These are phyloP conservation scores for Diplolepis rosae DNA, from an alignment of 2,888 invertebrate genomes.

Conservation along the genomic window DNA sequence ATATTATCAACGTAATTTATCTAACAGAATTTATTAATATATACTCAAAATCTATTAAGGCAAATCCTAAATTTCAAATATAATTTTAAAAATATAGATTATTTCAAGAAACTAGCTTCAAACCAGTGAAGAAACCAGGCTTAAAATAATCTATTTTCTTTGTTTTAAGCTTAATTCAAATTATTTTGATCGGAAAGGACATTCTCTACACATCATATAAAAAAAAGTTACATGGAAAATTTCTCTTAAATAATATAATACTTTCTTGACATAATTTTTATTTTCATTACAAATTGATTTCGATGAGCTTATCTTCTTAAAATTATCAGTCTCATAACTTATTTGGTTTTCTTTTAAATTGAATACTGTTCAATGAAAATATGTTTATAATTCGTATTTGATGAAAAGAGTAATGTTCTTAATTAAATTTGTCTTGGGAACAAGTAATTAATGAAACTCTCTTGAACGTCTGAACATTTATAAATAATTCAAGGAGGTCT, in stretches of 20 bases:
- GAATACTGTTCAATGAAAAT: background rate
- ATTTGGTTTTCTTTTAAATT: background rate
- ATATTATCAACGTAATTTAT: background rate
- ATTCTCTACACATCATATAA: too few relatives aligned
- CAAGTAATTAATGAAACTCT: too few relatives aligned
- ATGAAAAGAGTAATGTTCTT: background rate
- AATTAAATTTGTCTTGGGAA: conserved; percentile 9
- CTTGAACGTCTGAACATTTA: too few relatives aligned
- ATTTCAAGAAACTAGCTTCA: background rate
- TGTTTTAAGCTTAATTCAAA: too few relatives aligned
- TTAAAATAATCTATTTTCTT: background rate
- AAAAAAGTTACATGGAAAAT: background rate
- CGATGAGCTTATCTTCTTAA: background rate
- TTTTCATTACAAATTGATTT: conserved; percentile 5
- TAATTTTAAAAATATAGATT: background rate
- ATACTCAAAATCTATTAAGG: background rate
- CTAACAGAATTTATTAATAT: background rate
- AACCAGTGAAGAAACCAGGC: background rate
- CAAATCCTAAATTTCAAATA: background rate
- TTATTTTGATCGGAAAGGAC: background rate
- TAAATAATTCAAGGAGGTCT: too few relatives aligned
- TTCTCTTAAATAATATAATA: conserved; percentile 18
- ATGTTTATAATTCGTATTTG: background rate
- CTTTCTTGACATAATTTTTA: background rate
- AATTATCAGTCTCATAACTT: conserved; percentile 24